A percentile compares a stretch with the other conserved stretches of the same genome.
phyloP scores from a whole-genome alignment of 1,140 invertebrate genomes.

The Amphibalanus amphitrite region DNA sequence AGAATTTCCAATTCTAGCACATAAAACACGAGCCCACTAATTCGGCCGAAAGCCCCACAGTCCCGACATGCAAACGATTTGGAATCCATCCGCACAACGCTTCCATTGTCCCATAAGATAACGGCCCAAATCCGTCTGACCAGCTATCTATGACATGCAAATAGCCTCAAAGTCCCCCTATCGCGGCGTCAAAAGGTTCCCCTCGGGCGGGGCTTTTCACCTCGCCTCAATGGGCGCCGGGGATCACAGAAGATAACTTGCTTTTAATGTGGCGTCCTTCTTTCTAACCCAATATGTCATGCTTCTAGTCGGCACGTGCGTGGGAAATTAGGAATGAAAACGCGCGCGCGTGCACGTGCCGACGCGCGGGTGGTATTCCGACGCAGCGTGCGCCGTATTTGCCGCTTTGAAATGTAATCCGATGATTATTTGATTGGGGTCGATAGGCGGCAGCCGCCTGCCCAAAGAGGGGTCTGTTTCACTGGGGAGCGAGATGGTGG shows the following conservation, averaged over 20 bases:
- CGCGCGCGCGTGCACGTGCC: neutral
- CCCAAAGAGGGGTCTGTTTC: neutral
- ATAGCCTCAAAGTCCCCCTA: neutral
- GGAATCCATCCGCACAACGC: too few relatives aligned
- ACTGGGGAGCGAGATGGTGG: too few relatives aligned
- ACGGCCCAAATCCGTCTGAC: neutral
- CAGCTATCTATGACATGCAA: neutral
- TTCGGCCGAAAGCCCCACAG: too few relatives aligned
- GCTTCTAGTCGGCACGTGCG: neutral
- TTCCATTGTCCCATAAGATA: neutral
- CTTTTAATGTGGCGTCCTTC: neutral
- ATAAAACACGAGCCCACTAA: too few relatives aligned
- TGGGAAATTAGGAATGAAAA: conserved; percentile 2
- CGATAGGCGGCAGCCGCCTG: neutral
- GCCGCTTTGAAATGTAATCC: neutral
- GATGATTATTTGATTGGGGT: conserved; percentile 1
- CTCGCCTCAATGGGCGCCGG: neutral
- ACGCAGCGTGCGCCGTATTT: neutral
- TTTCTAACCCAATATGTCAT: neutral
- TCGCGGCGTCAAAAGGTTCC: neutral
- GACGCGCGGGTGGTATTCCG: neutral
- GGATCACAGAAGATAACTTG: neutral
- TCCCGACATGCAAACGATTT: too few relatives aligned
- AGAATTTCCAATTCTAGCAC: too few relatives aligned
- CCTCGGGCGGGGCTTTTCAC: neutral